These are phyloP conservation scores for Myanophis thanlyinensis DNA, from an alignment of 2,113 vertebrate genomes.

Conservation along the genomic window DNA sequence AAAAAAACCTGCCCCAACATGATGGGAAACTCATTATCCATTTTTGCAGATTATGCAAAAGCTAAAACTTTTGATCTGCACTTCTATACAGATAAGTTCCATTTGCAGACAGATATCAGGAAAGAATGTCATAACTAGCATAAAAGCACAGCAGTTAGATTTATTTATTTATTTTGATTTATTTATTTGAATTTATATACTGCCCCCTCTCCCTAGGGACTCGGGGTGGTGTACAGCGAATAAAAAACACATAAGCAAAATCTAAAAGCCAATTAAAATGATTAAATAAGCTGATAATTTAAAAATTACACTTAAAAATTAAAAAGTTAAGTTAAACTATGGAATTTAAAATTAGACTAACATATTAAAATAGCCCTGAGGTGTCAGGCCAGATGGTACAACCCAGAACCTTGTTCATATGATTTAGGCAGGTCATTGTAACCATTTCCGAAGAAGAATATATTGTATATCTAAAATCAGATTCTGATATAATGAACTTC, in stretches of 20 bases:
- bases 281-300: too few species aligned
- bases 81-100: not conserved
- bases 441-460: not conserved
- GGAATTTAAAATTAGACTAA: too few species aligned
- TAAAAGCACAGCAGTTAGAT: not conserved
- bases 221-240: too few species aligned
- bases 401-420: not conserved
- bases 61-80: not conserved
- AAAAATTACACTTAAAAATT: too few species aligned
- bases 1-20: not conserved
- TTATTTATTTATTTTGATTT: too few species aligned
- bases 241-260: too few species aligned
- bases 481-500: not conserved
- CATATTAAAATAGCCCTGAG: too few species aligned
- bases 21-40: not conserved
- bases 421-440: not conserved
- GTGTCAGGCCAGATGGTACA: too few species aligned
- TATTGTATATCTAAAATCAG: not conserved
- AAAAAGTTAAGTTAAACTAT: too few species aligned
- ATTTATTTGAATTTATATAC: too few species aligned
- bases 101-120: not conserved
- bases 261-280: too few species aligned
- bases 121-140: not conserved
- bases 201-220: too few species aligned
- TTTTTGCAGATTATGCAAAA: not conserved